These are phyloP conservation scores for Druon quercuslanigerum DNA, from an alignment of 1,140 invertebrate genomes.

Conservation along the genomic window DNA sequence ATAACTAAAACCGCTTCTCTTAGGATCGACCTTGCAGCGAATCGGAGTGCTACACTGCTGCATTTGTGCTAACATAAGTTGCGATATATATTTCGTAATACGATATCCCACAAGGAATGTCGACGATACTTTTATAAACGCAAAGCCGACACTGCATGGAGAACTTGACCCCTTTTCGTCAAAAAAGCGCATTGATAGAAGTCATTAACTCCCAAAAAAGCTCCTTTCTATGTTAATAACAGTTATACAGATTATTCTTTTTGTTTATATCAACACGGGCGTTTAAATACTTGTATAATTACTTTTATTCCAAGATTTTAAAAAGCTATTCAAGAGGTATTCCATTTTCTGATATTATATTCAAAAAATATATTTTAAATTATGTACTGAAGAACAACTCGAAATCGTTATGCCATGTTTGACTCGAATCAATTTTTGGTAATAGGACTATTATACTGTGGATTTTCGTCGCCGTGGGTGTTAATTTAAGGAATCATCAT, in stretches of 20 bases:
- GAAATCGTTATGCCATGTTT: not conserved
- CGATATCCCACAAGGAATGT: conserved; percentile 50
- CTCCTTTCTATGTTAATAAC: not conserved
- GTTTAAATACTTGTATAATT: too few species aligned
- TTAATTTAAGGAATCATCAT: not conserved
- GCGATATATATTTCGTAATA: conserved; percentile 32
- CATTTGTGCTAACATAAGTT: too few species aligned
- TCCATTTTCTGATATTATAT: too few species aligned
- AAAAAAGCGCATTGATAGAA: conserved; percentile 35
- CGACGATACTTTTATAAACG: conserved; percentile 37
- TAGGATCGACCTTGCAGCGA: too few species aligned
- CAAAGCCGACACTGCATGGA: conserved; percentile 39
- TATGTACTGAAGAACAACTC: too few species aligned
- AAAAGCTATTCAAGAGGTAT: too few species aligned
- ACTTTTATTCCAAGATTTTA: too few species aligned
- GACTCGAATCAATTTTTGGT: not conserved
- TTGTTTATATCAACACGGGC: not conserved
- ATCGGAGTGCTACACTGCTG: too few species aligned
- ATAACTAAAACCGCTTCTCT: too few species aligned
- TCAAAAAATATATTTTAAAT: too few species aligned
- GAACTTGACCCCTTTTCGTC: conserved; percentile 49
- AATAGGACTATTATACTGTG: not conserved
- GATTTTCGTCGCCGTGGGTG: conserved; percentile 7
- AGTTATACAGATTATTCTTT: conserved; percentile 10
- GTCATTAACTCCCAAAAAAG: conserved; percentile 52